phyloP scores from a whole-genome alignment of 2,888 invertebrate genomes.

The Augochlorella aurata region DNA sequence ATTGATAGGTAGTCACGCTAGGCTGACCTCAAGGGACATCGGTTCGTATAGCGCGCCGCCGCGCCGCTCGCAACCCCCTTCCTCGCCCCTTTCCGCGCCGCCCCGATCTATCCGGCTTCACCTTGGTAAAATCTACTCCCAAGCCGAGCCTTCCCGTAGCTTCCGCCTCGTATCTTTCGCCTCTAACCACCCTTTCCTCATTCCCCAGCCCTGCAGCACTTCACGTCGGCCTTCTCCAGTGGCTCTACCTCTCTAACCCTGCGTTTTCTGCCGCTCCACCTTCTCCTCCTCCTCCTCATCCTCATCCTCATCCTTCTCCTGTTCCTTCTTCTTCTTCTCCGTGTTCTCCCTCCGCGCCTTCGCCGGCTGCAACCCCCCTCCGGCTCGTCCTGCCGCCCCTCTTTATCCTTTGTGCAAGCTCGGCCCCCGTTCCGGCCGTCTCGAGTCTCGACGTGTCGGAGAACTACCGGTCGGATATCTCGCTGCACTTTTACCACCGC shows the following conservation, averaged over 20 bases:
- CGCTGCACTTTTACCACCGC: conserved; percentile 66
- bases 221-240: conserved; percentile 35
- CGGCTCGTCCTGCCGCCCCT: conserved; percentile 41
- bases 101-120: conserved; percentile 43
- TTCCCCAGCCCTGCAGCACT: conserved; percentile 24
- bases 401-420: conserved; percentile 64
- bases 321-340: conserved; percentile 37
- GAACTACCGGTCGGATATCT: conserved; percentile 64
- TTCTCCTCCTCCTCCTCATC: conserved; percentile 30
- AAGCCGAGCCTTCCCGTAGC: conserved; percentile 60
- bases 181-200: conserved; percentile 52
- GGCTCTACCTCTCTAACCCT: conserved; percentile 23
- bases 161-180: conserved; percentile 68
- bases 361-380: conserved; percentile 18
- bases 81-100: neutral
- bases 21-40: conserved; percentile 74
- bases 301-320: conserved; percentile 27
- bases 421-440: conserved; percentile 58
- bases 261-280: conserved; percentile 35
- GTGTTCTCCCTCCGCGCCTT: conserved; percentile 32
- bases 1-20: conserved; percentile 75
- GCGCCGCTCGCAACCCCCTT: neutral
- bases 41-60: conserved; percentile 60
- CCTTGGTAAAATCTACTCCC: conserved; percentile 67
- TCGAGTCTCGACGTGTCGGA: conserved; percentile 59